Conservation (phyloP, 2,888 invertebrate species). For the Meteorus cinctellus region DNA sequence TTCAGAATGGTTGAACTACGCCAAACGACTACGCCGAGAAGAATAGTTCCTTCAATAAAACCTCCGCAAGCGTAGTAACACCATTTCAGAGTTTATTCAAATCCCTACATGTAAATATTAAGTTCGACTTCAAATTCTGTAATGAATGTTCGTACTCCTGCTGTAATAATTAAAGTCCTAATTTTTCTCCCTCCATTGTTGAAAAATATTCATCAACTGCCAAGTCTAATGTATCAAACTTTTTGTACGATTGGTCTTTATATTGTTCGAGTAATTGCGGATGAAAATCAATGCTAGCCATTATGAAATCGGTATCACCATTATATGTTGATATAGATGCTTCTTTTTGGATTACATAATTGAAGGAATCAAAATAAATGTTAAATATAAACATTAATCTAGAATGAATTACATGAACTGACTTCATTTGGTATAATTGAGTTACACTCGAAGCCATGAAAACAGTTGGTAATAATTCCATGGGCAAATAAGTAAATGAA, state of each 20-base stretch:
- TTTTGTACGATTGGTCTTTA: slow-evolving; percentile 76
- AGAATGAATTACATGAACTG: neutral
- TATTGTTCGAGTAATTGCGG: slow-evolving; percentile 89
- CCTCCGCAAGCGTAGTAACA: too few relatives aligned
- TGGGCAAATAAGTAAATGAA: neutral
- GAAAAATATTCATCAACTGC: slow-evolving; percentile 98
- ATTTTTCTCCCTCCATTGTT: slow-evolving; percentile 93
- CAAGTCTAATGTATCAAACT: slow-evolving; percentile 85
- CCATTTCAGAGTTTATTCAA: too few relatives aligned
- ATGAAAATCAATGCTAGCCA: slow-evolving; percentile 94
- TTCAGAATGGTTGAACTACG: too few relatives aligned
- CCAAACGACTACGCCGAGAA: too few relatives aligned
- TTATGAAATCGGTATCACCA: slow-evolving; percentile 77
- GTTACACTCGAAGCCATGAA: neutral
- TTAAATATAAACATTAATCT: neutral
- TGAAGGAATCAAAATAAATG: neutral
- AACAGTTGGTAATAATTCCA: slow-evolving; percentile 3
- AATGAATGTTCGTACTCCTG: slow-evolving; percentile 83
- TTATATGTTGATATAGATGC: slow-evolving; percentile 80
- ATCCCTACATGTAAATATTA: too few relatives aligned
- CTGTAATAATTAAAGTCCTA: slow-evolving; percentile 89
- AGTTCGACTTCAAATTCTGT: too few relatives aligned
- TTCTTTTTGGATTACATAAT: slow-evolving; percentile 88
- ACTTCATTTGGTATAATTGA: neutral
- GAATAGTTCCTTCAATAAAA: too few relatives aligned